Base-by-base conservation (phyloP, 2,888 invertebrate genomes). In the Drosophila paracracens region DNA sequence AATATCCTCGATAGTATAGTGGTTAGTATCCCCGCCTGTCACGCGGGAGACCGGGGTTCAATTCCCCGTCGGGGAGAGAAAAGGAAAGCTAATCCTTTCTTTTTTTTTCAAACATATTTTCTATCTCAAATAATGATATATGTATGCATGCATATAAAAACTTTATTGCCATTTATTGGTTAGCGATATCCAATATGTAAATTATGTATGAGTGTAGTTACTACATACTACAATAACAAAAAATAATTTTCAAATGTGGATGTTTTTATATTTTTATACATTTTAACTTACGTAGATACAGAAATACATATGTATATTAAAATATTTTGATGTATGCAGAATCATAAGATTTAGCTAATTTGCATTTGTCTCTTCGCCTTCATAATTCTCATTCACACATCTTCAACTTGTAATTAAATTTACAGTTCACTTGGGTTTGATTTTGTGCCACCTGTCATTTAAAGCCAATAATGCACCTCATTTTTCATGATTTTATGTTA, bases 21-120 rank as follows among this genome's bases (percentile, higher is more conserved):
- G 57, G 57, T 57, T 38, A 38, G 61, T 33, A 38, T 51, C 27
- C 51, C 60, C 51, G 63, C 70, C 56, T 61, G 70, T 70, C 57
- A 62, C 62, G 54, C 56, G 59, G 53, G 66, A 53, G 50, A 57
- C 57, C 57, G 57, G 57, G 31, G 57, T 40, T 57, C 57, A 57
- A 43, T 57, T 56, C 56, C 56, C 56, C 56, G 56, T 56, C 56
- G 56, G 56, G 56, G 56, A 56, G 54, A 2, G 4, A 7, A 0
- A 3, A n/a, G 4, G n/a, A 0, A 6, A 2, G 16, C 21, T 43
- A 0, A 2, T 13, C 8, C 13, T n/a, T 25, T 21, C 1, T 38
- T 38, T n/a, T 29, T 29, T 27, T 13, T 7, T 31, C 6, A 29
- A n/a, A 21, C 1, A 21, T 31, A 21, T 7, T 31, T 31, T 31